Base-by-base conservation (phyloP, 2,797 vertebrate genomes). In the Scomberomorus guttatus region DNA sequence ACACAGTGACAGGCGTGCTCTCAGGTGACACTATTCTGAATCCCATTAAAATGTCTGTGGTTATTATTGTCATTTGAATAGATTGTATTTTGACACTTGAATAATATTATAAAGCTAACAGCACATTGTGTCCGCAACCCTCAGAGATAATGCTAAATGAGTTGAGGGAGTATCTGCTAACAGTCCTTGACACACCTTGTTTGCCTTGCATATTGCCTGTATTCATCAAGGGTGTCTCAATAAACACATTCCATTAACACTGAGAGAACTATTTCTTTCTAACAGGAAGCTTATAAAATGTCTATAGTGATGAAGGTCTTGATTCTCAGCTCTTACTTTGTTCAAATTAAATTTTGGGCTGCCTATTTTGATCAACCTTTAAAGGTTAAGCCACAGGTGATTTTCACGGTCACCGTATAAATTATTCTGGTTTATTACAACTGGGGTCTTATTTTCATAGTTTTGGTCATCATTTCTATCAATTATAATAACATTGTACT, bases 141-240 rank as follows among this genome's bases (percentile, higher is more conserved):
- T 82, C 22, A 24, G 75, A 90, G 83, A 82, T 88, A 65, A 83
- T 46, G 65, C 18, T 69, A 69, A 85, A 79, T 85, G 77, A 80
- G 64, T 61, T 77, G 58, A 63, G 66, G 63, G 73, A 63, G 54
- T 58, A 46, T 72, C 59, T 80, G 48, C 72, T 76, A 39, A 62
- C 60, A 44, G 39, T 44, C 37, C 37, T 62, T 44, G n/a, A 46
- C 60, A 62, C 60, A 62, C 60, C 60, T 62, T 44, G 55, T 62
- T 62, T 46, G 58, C 29, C 55, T 68, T 64, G 64, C 39, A 73
- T 85, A 77, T 83, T 81, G 80, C 51, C 67, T 48, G 56, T 55
- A 75, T 81, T 77, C 67, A 83, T 80, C 59, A 76, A 78, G 61
- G 22, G 24, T 60, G 63, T 79, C 74, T 83, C 79, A 72, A 76